These are phyloP conservation scores for Scalopus aquaticus DNA, from an alignment of 2,113 vertebrate species.

Conservation along the genomic window DNA sequence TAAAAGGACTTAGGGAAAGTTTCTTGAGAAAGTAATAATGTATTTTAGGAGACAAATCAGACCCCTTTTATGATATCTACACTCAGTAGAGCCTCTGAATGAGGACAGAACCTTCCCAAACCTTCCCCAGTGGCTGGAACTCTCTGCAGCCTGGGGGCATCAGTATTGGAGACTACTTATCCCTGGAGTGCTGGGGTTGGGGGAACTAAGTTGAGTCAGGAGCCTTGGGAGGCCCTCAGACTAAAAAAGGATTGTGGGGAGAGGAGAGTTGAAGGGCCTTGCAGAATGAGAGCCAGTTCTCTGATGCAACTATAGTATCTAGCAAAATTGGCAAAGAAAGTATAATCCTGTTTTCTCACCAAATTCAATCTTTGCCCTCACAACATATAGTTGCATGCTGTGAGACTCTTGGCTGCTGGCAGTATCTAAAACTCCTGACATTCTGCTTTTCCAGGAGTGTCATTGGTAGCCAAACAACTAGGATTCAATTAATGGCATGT, in stretches of 20 bases:
- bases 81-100: neutral
- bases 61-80: neutral
- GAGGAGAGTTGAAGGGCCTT: neutral
- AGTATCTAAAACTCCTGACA: neutral
- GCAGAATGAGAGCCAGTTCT: neutral
- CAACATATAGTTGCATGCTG: neutral
- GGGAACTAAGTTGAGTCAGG: neutral
- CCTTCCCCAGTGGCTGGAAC: neutral
- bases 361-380: neutral
- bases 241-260: neutral
- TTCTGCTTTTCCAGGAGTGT: constrained; percentile 22
- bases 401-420: neutral
- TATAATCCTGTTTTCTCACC: neutral
- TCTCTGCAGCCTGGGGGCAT: neutral
- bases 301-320: neutral
- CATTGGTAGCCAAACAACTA: neutral
- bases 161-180: neutral
- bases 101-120: neutral
- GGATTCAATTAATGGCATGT: neutral
- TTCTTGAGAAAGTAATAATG: neutral
- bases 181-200: neutral
- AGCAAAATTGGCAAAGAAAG: neutral
- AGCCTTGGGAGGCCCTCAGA: too few species aligned
- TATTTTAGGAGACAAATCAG: neutral
- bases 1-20: neutral